phyloP scores from a whole-genome alignment of 1,140 invertebrate species.

The Pogonomyrmex californicus region DNA sequence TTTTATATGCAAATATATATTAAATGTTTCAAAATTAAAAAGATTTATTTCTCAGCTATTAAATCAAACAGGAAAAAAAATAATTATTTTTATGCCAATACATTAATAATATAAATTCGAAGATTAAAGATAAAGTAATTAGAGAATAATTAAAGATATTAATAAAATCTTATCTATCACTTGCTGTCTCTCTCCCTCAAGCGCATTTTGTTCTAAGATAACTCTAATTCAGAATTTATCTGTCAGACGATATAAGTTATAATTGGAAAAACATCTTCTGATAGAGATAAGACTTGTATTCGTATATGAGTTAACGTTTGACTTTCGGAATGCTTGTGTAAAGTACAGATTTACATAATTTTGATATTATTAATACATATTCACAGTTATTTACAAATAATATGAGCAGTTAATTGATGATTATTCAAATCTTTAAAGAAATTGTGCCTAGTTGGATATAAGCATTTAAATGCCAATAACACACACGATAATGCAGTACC shows the following conservation, averaged over 20 bases:
- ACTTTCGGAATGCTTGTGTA: background rate
- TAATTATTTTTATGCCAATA: background rate
- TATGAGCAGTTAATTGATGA: conserved; percentile 52
- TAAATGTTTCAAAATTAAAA: background rate
- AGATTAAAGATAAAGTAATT: conserved; percentile 4
- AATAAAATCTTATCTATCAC: conserved; percentile 16
- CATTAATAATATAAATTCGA: background rate
- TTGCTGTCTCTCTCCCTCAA: background rate
- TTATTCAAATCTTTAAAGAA: conserved; percentile 63
- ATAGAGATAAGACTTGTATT: no score
- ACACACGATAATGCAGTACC: conserved; percentile 37
- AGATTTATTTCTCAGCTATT: background rate
- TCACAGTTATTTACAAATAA: conserved; percentile 57
- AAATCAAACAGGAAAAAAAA: background rate
- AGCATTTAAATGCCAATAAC: conserved; percentile 12
- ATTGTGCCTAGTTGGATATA: conserved; percentile 47
- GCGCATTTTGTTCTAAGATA: background rate
- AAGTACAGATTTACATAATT: background rate
- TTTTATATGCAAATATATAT: conserved; percentile 29
- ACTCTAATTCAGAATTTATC: background rate
- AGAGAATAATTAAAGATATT: background rate
- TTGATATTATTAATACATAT: conserved; percentile 22
- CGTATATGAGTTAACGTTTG: no score
- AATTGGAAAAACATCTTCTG: background rate
- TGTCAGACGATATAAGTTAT: background rate